Conservation (phyloP, 1,140 invertebrate genomes). For the Camponotus floridanus region DNA sequence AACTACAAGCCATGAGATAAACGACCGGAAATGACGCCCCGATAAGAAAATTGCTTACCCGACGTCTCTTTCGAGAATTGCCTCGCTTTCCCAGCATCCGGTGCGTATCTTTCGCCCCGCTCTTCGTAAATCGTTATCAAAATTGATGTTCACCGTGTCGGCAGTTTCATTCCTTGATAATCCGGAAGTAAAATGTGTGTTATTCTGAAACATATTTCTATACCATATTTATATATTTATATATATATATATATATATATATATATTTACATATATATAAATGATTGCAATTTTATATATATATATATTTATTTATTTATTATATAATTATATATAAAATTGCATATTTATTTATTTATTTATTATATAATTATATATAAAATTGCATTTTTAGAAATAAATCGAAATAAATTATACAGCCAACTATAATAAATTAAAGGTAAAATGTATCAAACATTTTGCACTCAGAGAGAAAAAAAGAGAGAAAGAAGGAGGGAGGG, state of each 20-base stretch:
- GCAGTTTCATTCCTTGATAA: slow-evolving; percentile 31
- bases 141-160: slow-evolving; percentile 69
- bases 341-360: no score
- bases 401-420: not conserved
- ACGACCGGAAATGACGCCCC: slow-evolving; percentile 85
- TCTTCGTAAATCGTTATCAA: slow-evolving; percentile 72
- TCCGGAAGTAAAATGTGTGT: not conserved
- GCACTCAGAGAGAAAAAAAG: not conserved
- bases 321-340: no score
- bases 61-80: slow-evolving; percentile 74
- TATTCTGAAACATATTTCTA: not conserved
- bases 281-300: no score
- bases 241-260: no score
- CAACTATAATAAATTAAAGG: no score
- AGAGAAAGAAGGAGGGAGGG: no score
- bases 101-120: slow-evolving; percentile 53
- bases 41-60: slow-evolving; percentile 85
- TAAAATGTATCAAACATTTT: slow-evolving; percentile 2
- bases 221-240: no score
- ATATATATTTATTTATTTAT: no score
- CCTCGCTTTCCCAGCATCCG: slow-evolving; percentile 74
- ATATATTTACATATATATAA: no score
- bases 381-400: not conserved
- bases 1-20: slow-evolving; percentile 83
- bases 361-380: no score